Evolutionary conservation across 2,888 invertebrate species (phyloP).

Genomic region (Melinopterus prodromus): DNA sequence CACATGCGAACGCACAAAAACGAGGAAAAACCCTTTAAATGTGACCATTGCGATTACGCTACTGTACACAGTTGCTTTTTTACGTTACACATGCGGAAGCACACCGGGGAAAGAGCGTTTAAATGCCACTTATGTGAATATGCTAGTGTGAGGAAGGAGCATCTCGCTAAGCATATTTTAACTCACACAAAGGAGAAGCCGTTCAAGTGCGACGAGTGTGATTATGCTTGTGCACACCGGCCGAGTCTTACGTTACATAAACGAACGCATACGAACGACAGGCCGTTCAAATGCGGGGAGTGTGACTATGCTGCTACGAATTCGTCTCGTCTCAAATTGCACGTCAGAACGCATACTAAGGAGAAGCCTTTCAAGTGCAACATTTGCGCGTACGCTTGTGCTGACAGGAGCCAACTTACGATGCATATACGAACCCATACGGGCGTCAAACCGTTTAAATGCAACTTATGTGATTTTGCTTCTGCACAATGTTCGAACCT

Average conservation of each 20-base stretch:
- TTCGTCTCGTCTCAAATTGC: neutral
- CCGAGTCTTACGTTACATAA: neutral
- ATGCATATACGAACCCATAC: neutral
- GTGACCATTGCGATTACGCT: neutral
- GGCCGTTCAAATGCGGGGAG: neutral
- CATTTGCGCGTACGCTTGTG: neutral
- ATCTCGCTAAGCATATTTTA: neutral
- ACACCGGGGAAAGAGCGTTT: neutral
- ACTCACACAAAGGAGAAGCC: too few relatives aligned
- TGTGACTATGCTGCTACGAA: neutral
- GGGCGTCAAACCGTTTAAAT: neutral
- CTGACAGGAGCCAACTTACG: neutral
- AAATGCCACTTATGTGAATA: neutral
- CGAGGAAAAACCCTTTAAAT: neutral
- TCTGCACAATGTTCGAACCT: slow-evolving; percentile 26
- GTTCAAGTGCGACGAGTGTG: too few relatives aligned
- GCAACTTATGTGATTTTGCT: neutral
- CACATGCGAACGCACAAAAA: neutral
- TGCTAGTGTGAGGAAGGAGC: neutral
- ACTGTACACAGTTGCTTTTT: neutral
- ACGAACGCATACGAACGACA: neutral
- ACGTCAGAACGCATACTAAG: neutral
- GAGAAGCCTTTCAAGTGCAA: neutral
- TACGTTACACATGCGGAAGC: neutral
- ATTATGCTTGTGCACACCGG: neutral